These are phyloP conservation scores for Campylorhamphus procurvoides DNA, from an alignment of 2,113 vertebrate species.

Conservation along the genomic window DNA sequence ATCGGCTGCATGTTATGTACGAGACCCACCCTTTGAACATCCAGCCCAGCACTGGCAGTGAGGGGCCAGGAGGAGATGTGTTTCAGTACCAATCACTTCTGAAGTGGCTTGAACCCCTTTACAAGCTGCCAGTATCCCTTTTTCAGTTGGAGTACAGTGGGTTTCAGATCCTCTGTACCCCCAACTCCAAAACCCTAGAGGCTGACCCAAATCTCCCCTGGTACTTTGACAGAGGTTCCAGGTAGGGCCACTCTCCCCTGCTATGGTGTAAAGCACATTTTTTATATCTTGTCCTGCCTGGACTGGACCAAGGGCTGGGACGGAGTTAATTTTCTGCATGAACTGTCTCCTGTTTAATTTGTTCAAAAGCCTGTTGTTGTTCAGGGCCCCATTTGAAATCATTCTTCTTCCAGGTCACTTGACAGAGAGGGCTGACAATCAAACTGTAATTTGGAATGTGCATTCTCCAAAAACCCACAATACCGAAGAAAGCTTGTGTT, in stretches of 20 bases:
- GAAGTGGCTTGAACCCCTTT: not conserved
- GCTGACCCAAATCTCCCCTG: not conserved
- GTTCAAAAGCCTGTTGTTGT: not conserved
- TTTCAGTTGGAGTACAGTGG: not conserved
- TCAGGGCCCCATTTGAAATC: not conserved
- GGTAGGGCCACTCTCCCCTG: not conserved
- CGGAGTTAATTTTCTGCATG: not conserved
- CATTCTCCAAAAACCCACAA: not conserved
- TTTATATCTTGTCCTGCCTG: not conserved
- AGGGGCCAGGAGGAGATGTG: not conserved
- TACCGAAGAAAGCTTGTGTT: not conserved
- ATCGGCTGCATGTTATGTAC: not conserved
- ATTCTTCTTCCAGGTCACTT: not conserved
- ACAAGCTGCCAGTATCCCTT: not conserved
- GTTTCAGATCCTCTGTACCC: not conserved
- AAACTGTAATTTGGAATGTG: not conserved
- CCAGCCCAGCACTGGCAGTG: not conserved
- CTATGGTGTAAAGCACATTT: not conserved
- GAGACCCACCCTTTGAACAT: not conserved
- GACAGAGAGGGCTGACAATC: not conserved
- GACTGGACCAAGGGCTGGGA: not conserved
- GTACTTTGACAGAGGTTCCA: not conserved
- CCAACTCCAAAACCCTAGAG: not conserved
- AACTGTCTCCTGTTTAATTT: not conserved
- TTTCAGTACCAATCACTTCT: not conserved